These are phyloP conservation scores for Amblyjoppa fuscipennis DNA, from an alignment of 2,888 invertebrate species.

Conservation along the genomic window DNA sequence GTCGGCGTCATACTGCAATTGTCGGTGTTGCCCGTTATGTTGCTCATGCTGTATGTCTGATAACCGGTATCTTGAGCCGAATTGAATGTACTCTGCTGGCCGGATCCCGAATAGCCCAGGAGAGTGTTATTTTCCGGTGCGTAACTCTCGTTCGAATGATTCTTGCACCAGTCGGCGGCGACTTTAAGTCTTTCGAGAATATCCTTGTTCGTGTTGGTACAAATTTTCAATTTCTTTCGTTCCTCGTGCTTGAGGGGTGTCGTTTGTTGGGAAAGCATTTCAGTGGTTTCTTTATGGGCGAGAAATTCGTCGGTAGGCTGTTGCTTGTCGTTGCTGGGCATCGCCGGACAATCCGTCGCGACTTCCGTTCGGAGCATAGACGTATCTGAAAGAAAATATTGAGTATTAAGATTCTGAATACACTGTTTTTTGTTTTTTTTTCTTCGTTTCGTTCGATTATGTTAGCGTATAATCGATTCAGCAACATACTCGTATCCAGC, in stretches of 20 bases:
- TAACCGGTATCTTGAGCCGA: constrained; percentile 82
- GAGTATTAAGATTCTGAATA: not conserved
- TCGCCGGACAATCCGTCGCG: not conserved
- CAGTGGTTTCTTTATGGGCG: constrained; percentile 55
- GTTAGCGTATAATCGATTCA: not conserved
- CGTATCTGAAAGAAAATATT: constrained; percentile 31
- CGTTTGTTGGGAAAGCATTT: constrained; percentile 71
- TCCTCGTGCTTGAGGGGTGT: constrained; percentile 64
- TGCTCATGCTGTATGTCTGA: constrained; percentile 81
- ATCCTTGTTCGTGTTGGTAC: constrained; percentile 49
- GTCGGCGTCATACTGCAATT: constrained; percentile 73
- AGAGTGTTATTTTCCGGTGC: constrained; percentile 73
- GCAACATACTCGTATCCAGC: constrained; percentile 48
- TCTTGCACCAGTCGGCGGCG: constrained; percentile 71
- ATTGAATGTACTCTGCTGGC: constrained; percentile 76
- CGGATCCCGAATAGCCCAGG: constrained; percentile 72
- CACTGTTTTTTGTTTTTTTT: no score
- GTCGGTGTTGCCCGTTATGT: constrained; percentile 73
- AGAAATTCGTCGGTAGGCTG: not conserved
- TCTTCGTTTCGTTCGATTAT: no score
- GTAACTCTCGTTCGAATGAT: constrained; percentile 73
- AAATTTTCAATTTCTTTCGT: constrained; percentile 56
- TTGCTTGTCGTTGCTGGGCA: not conserved
- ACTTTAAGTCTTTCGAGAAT: constrained; percentile 65
- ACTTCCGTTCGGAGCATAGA: constrained; percentile 52